Base-by-base conservation (phyloP, 2,888 invertebrate species). In the Strigamia crassipes region DNA sequence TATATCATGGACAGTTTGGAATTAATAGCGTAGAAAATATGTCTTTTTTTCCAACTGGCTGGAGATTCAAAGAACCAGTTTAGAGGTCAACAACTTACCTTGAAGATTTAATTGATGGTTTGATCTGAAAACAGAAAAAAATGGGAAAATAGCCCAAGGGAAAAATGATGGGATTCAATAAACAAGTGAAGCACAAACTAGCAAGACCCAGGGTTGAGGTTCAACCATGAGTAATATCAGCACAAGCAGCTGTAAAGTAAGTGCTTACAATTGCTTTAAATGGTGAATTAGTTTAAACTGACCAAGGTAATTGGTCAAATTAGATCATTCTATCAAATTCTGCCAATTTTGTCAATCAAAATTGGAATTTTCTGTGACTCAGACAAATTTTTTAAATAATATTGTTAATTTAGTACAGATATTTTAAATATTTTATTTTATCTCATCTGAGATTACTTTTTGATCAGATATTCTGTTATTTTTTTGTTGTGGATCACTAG, bases 41-140 rank as follows among this genome's bases (percentile, higher is more conserved):
- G 2, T 9, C 6, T 18, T 66, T 66, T 66, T 66, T 66, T 66
- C 66, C 13, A 31, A 23, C 23, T 31, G 66, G 66, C 1, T 66
- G 66, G 27, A 15, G 27, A 66, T 51, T 9, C 66, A 31, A 66
- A 66, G 27, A 66, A 66, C 66, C 66, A 27, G 66, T 66, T 66
- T 66, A 66, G 66, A 66, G 66, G 66, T 66, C 66, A 66, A 23
- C 66, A 10, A 66, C 66, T 66, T 66, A 66, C 66, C 66, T 66
- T 66, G 66, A 66, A 23, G 66, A 10, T 66, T 15, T 13, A 66
- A 66, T 66, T 61, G 61, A 61, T 23, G n/a, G n/a, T n/a, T n/a
- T n/a, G n/a, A n/a, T n/a, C n/a, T n/a, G n/a, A n/a, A n/a, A n/a
- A 34, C 34, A 34, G 6, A 5, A 34, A 34, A 34, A n/a, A n/a